These are phyloP conservation scores for Ibidorhyncha struthersii DNA, from an alignment of 2,113 vertebrate genomes.

Conservation along the genomic window DNA sequence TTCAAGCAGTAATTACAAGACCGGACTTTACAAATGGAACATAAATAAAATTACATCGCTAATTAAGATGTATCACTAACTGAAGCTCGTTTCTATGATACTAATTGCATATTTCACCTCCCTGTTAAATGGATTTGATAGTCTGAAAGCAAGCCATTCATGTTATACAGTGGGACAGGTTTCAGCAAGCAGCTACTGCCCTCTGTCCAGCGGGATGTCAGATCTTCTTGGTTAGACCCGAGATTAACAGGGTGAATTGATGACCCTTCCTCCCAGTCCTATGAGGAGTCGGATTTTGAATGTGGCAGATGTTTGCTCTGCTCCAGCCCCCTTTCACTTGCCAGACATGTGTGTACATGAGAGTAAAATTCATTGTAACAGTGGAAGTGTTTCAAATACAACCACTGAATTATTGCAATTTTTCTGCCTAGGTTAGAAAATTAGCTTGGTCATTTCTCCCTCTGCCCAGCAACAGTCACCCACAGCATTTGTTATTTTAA, in stretches of 20 bases:
- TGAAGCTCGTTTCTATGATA: slow-evolving; percentile 26
- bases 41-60: slow-evolving; percentile 73
- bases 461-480: not conserved
- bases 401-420: not conserved
- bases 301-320: not conserved
- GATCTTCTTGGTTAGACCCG: not conserved
- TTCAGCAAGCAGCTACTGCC: not conserved
- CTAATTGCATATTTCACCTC: slow-evolving; percentile 61
- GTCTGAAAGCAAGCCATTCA: slow-evolving; percentile 25
- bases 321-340: too few species aligned
- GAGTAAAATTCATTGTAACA: not conserved
- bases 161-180: not conserved
- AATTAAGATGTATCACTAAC: slow-evolving; percentile 67
- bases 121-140: slow-evolving; percentile 47
- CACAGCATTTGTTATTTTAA: not conserved
- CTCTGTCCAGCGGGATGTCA: not conserved
- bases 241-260: not conserved
- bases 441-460: not conserved
- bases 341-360: not conserved
- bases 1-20: slow-evolving; percentile 47
- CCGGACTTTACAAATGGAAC: slow-evolving; percentile 64
- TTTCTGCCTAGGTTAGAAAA: not conserved
- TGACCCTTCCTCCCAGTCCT: not conserved
- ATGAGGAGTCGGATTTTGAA: not conserved
- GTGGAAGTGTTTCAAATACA: not conserved